These are phyloP conservation scores for Anarsia innoxiella DNA, from an alignment of 2,888 invertebrate species.

Conservation along the genomic window DNA sequence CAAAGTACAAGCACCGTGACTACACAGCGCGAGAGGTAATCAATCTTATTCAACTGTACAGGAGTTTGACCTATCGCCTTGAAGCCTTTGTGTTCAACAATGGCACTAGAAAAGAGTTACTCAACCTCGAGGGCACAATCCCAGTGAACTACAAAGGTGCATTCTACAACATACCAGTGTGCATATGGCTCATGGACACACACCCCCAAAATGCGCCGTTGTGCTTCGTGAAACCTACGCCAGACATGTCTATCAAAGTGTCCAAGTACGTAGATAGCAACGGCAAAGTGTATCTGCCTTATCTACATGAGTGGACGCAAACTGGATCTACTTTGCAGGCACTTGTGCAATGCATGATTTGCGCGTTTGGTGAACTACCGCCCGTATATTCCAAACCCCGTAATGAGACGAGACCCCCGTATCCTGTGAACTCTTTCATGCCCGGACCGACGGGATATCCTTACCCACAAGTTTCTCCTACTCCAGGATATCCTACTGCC, in stretches of 20 bases:
- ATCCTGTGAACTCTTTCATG: slow-evolving; percentile 68
- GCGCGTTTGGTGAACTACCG: slow-evolving; percentile 95
- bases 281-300: slow-evolving; percentile 97
- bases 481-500: slow-evolving; percentile 47
- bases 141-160: slow-evolving; percentile 93
- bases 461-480: slow-evolving; percentile 43
- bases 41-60: slow-evolving; percentile 59
- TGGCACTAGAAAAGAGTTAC: slow-evolving; percentile 85
- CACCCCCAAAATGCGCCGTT: slow-evolving; percentile 98
- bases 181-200: slow-evolving; percentile 97
- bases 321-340: slow-evolving; percentile 89
- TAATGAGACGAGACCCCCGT: slow-evolving; percentile 75
- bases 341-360: slow-evolving; percentile 92
- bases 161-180: slow-evolving; percentile 96
- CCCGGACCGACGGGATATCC: slow-evolving; percentile 64
- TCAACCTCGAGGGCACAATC: slow-evolving; percentile 93
- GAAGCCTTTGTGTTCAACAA: slow-evolving; percentile 88
- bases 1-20: slow-evolving; percentile 65
- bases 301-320: slow-evolving; percentile 94
- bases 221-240: slow-evolving; percentile 94
- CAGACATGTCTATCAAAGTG: slow-evolving; percentile 96
- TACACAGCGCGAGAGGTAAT: slow-evolving; percentile 61
- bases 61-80: slow-evolving; percentile 59
- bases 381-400: slow-evolving; percentile 91
- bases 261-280: slow-evolving; percentile 95